Conservation (phyloP, 2,113 vertebrate genomes). For the Corythaixoides concolor region DNA sequence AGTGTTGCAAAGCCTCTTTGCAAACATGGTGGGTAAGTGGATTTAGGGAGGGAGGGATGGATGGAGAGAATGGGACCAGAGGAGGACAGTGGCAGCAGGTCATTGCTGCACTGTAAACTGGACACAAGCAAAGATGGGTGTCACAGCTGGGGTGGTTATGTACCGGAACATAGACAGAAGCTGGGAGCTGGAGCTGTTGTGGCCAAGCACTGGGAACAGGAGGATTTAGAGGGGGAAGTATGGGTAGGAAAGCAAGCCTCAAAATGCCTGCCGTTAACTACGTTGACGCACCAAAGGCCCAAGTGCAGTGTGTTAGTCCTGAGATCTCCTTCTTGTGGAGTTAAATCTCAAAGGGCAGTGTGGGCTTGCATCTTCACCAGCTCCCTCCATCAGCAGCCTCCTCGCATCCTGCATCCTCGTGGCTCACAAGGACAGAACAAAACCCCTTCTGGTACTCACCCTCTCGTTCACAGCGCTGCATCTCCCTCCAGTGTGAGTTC, state of each 20-base stretch:
- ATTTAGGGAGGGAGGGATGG: background rate
- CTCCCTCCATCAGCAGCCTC: background rate
- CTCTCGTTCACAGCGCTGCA: background rate
- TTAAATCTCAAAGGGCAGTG: accelerated
- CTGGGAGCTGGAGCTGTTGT: background rate
- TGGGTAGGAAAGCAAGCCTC: background rate
- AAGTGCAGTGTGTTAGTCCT: accelerated
- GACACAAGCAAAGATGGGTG: background rate
- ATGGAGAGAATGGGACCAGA: accelerated
- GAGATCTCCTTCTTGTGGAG: background rate
- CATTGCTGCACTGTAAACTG: background rate
- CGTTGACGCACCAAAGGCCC: accelerated
- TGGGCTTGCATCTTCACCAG: background rate
- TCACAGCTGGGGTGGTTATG: background rate
- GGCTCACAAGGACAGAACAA: background rate
- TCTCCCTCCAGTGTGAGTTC: background rate
- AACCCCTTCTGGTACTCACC: background rate
- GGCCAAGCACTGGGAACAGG: background rate
- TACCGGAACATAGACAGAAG: background rate
- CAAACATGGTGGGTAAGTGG: background rate
- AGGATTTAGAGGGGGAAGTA: background rate
- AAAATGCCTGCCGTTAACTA: background rate
- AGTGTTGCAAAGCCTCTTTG: background rate
- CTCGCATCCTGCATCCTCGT: background rate
- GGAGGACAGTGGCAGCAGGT: background rate